Evolutionary conservation across 2,888 invertebrate genomes (phyloP), one percentile per base, ranked within the genome.

Genomic region (Andrena hattorfiana): DNA sequence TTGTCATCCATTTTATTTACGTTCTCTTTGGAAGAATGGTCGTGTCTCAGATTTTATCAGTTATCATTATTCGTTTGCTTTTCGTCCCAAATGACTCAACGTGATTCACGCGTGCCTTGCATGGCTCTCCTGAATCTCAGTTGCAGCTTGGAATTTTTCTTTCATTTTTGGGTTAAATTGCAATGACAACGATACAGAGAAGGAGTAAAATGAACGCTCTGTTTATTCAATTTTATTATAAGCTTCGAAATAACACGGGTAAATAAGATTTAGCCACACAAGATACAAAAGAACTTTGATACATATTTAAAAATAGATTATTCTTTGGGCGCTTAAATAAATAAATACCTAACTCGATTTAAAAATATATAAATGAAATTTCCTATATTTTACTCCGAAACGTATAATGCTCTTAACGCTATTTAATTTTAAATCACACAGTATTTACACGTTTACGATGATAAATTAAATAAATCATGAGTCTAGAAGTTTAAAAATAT

Each of bases 41-140:
- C 16, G 16, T 5, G 16, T 4, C 13, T 6, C 10, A 13, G 28
- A 51, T 48, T 64, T 26, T 64, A 76, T 60, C 30, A 64, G 42
- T 54, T 68, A 42, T 35, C 26, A 10, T 30, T 67, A 70, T 51
- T 32, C 26, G 42, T 77, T 67, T 70, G 13, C 26, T 32, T 66
- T 59, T 23, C 56, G 8, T 26, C 10, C 2, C 3, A 30, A 48
- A 66, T 80, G 77, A 80, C 51, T 77, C 77, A 71, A 51, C 54
- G 0, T 32, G 54, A 74, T n/a, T 71, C 71, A 80, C 32, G 16
- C 8, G 35, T 20, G 35, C 10, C 23, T 62, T 32, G 23, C 3
- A 6, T 32, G 42, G 3, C 2, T 5, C 64, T 54, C 28, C 8
- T 8, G 60, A 59, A 51, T 4, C 20, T 56, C 23, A 23, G 7